These are phyloP conservation scores for Leptosomus discolor DNA, from an alignment of 2,113 vertebrate genomes.

Conservation along the genomic window DNA sequence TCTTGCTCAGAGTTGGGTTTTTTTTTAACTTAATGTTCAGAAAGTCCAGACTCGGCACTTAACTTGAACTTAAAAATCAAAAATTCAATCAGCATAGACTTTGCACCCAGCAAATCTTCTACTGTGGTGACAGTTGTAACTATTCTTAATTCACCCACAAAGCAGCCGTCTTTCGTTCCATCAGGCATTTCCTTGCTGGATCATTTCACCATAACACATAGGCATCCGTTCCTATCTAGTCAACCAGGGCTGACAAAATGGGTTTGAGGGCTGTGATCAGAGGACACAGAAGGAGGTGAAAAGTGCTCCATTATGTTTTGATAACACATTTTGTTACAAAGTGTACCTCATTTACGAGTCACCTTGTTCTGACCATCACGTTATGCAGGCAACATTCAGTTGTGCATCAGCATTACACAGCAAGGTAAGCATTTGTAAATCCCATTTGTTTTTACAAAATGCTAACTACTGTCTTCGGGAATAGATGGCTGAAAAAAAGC, in stretches of 20 bases:
- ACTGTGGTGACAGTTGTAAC: background rate
- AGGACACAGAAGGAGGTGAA: background rate
- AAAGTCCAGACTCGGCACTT: background rate
- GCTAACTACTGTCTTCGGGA: background rate
- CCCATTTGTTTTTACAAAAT: background rate
- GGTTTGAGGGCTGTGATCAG: background rate
- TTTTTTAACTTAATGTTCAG: background rate
- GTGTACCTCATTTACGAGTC: background rate
- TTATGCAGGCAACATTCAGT: no score
- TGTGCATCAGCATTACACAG: background rate
- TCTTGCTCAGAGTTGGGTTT: background rate
- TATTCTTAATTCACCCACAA: background rate
- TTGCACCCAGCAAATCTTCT: background rate
- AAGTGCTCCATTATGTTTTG: background rate
- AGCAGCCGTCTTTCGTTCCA: background rate
- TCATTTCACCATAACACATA: background rate
- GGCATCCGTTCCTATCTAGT: background rate
- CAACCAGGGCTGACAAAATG: background rate
- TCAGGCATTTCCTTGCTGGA: background rate
- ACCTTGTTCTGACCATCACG: background rate
- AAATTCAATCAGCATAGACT: background rate
- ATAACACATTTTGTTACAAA: background rate
- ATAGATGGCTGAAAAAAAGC: background rate
- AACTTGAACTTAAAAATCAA: background rate
- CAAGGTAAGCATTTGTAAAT: background rate